Conservation (phyloP, 2,797 vertebrate genomes). For the Centropyge bicolor region DNA sequence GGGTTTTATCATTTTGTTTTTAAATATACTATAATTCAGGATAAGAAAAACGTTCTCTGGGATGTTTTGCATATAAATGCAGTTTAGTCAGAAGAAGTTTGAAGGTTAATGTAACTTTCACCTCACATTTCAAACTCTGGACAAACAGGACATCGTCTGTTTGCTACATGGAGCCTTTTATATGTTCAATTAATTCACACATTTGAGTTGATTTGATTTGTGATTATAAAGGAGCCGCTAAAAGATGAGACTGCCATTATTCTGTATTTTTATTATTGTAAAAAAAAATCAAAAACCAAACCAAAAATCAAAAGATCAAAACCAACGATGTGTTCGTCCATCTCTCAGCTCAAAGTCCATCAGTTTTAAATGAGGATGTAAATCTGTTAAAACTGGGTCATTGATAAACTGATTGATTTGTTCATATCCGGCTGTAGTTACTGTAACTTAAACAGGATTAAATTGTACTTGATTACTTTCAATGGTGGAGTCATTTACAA, state of each 20-base stretch:
- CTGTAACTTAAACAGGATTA: neutral
- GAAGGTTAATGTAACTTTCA: neutral
- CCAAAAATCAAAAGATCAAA: constrained; percentile 40
- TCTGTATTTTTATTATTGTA: constrained; percentile 6
- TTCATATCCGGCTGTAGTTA: neutral
- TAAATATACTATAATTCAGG: constrained; percentile 4
- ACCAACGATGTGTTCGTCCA: constrained; percentile 1
- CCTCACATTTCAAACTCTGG: constrained; percentile 1
- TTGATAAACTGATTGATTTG: constrained; percentile 32
- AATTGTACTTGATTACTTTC: constrained; percentile 3
- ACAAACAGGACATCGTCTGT: neutral
- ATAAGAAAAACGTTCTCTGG: neutral
- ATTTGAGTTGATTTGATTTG: neutral
- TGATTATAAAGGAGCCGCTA: neutral
- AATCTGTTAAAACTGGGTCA: constrained; percentile 34
- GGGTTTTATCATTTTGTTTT: constrained; percentile 38
- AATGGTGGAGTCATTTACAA: neutral
- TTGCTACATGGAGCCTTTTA: neutral
- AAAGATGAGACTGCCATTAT: neutral
- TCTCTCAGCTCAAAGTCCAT: neutral
- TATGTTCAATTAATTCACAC: neutral
- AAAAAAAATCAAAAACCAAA: no score
- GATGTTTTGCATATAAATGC: constrained; percentile 26
- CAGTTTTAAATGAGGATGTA: constrained; percentile 3
- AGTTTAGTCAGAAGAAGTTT: constrained; percentile 16